Conservation (phyloP, 2,888 invertebrate genomes). For the Metalampra italica region DNA sequence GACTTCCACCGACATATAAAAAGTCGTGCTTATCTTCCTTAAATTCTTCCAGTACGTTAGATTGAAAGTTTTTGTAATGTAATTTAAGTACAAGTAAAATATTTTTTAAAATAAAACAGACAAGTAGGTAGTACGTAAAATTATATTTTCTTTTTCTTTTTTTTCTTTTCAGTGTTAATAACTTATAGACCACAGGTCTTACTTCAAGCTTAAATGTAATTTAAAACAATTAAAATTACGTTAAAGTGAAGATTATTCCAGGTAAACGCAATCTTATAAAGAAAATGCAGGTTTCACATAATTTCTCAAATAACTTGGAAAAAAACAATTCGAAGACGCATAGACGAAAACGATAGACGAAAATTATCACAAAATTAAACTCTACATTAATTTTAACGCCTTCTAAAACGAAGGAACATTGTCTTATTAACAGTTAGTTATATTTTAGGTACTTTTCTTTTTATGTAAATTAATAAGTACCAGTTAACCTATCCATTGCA, state of each 20-base stretch:
- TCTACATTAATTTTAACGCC: constrained; percentile 33
- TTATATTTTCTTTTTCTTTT: constrained; percentile 19
- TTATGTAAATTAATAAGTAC: constrained; percentile 24
- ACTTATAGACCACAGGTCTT: constrained; percentile 74
- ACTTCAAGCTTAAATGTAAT: constrained; percentile 33
- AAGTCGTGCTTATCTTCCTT: too few species aligned
- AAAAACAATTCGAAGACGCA: not conserved
- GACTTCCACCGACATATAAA: too few species aligned
- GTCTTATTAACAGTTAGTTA: constrained; percentile 1
- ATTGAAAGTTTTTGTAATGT: too few species aligned
- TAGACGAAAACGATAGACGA: not conserved
- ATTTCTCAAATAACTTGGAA: not conserved
- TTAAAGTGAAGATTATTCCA: constrained; percentile 27
- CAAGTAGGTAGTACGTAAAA: constrained; percentile 17
- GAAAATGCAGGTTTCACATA: constrained; percentile 36
- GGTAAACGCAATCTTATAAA: constrained; percentile 30
- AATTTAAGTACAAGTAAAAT: too few species aligned
- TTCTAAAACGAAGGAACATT: constrained; percentile 64
- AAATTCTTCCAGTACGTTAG: too few species aligned
- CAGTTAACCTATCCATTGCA: constrained; percentile 10
- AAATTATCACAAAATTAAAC: constrained; percentile 15
- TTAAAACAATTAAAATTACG: constrained; percentile 28
- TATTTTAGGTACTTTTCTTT: constrained; percentile 3
- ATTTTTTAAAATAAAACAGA: constrained; percentile 32
- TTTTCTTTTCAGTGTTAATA: constrained; percentile 38